Evolutionary conservation across 2,797 vertebrate species (phyloP).

Genomic region (Lithobates pipiens): DNA sequence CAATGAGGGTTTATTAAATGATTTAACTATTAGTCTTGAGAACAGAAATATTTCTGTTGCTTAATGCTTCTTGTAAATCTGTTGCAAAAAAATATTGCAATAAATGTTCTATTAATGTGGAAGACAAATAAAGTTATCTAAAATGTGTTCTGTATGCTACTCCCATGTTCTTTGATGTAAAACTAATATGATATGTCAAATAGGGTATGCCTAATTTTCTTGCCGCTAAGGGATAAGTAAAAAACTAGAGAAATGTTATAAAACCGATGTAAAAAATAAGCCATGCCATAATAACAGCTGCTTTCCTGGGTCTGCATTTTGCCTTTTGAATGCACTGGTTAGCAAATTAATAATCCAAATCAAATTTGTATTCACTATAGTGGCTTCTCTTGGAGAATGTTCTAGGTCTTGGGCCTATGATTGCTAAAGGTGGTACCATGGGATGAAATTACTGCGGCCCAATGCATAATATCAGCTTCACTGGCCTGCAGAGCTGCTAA

Average conservation of each 20-base stretch:
- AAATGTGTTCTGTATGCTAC: not conserved
- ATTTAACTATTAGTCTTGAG: not conserved
- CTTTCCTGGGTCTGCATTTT: not conserved
- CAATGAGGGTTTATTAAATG: not conserved
- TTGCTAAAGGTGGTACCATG: not conserved
- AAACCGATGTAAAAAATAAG: no score
- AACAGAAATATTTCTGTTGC: not conserved
- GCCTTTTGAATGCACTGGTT: not conserved
- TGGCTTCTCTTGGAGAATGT: not conserved
- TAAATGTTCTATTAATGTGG: not conserved
- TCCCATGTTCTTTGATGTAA: not conserved
- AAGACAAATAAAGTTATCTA: not conserved
- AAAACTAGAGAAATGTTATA: not conserved
- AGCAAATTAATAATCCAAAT: not conserved
- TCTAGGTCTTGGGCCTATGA: not conserved
- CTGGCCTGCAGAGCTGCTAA: not conserved
- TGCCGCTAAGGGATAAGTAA: not conserved
- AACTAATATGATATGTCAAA: not conserved
- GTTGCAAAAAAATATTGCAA: not conserved
- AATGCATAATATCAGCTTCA: not conserved
- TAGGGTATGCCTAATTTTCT: not conserved
- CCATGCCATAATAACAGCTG: not conserved
- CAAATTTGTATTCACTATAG: not conserved
- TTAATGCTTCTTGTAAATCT: not conserved
- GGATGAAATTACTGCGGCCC: not conserved